phyloP scores from a whole-genome alignment of 2,113 vertebrate genomes.

The Rissa tridactyla region DNA sequence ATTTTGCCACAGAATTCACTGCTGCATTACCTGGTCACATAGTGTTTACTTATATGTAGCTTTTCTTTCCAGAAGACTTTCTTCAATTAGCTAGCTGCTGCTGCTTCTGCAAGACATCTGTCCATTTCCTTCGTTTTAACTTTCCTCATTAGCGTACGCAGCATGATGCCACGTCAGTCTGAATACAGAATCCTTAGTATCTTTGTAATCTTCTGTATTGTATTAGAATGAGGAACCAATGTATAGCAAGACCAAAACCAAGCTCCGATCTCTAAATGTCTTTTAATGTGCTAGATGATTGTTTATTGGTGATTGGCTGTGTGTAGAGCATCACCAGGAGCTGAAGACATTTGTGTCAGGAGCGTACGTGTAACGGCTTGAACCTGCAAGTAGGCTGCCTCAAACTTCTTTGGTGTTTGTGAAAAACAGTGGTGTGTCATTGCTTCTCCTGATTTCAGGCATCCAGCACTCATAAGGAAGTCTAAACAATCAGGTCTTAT shows the following conservation, averaged over 20 bases:
- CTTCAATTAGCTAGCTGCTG: not conserved
- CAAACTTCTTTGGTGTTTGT: not conserved
- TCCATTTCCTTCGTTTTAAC: not conserved
- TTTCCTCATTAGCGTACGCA: not conserved
- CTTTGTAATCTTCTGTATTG: not conserved
- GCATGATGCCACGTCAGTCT: not conserved
- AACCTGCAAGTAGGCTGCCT: not conserved
- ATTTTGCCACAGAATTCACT: not conserved
- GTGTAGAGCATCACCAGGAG: not conserved
- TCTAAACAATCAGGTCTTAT: not conserved
- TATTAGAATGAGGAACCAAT: not conserved
- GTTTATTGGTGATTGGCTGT: not conserved
- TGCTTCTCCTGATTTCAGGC: not conserved
- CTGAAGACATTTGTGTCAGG: not conserved
- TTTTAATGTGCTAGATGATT: not conserved
- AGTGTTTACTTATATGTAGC: not conserved
- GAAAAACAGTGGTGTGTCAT: not conserved
- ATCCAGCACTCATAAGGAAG: not conserved
- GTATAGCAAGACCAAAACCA: not conserved
- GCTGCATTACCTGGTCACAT: not conserved
- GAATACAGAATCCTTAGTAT: not conserved
- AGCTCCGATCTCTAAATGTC: not conserved
- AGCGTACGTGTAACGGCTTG: not conserved
- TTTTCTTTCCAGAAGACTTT: not conserved
- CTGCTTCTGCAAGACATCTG: not conserved